Conservation (phyloP, 2,113 vertebrate species). For the Callochromis pleurospilus region DNA sequence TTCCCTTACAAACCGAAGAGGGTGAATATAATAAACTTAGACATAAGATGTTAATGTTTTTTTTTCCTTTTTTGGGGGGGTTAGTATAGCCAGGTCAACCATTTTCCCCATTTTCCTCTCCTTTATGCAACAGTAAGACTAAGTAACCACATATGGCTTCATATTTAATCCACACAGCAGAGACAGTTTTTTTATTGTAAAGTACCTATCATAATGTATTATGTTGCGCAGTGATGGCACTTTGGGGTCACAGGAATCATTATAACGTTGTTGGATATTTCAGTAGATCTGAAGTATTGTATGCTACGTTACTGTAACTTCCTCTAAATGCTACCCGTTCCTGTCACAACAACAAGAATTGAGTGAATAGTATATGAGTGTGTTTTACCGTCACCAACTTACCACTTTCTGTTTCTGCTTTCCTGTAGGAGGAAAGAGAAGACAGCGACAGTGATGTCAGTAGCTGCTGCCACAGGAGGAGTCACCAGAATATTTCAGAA, state of each 20-base stretch:
- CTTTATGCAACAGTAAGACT: background rate
- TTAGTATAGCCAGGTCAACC: background rate
- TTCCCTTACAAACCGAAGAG: background rate
- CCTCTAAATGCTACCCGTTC: background rate
- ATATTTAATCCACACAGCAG: background rate
- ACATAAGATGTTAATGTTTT: background rate
- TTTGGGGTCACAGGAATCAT: background rate
- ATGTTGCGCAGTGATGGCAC: too few relatives aligned
- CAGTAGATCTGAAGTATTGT: constrained; percentile 3
- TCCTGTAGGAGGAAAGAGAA: constrained; percentile 81
- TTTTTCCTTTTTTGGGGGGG: background rate
- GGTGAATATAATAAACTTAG: background rate
- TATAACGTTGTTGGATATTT: background rate
- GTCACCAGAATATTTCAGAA: background rate
- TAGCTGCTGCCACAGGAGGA: background rate
- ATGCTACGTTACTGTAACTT: background rate
- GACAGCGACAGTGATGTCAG: constrained; percentile 54
- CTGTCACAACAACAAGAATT: background rate
- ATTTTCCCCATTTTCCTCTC: fast-evolving
- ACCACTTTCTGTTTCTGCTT: constrained; percentile 99
- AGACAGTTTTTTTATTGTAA: background rate
- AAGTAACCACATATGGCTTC: fast-evolving
- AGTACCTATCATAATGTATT: fast-evolving
- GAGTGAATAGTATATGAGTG: constrained; percentile 8
- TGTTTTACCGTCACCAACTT: constrained; percentile 73